phyloP scores from a whole-genome alignment of 2,797 vertebrate genomes.

The Chiroxiphia lanceolata region DNA sequence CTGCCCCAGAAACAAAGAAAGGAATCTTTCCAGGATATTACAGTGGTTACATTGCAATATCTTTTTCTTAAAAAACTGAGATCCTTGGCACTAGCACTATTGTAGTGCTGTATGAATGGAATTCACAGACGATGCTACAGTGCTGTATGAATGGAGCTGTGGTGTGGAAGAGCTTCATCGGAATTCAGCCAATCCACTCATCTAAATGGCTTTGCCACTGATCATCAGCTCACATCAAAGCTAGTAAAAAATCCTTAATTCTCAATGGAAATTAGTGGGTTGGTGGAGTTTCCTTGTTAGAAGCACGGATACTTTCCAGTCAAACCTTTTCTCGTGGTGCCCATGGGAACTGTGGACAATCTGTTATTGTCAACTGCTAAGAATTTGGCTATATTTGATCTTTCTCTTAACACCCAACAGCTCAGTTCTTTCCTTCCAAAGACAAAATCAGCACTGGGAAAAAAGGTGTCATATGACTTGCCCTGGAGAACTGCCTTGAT shows the following conservation, averaged over 20 bases:
- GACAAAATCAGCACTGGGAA: neutral
- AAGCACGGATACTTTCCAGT: neutral
- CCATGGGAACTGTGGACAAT: neutral
- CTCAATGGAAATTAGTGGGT: neutral
- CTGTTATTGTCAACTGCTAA: neutral
- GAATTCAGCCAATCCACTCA: neutral
- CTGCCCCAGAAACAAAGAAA: slow-evolving; percentile 29
- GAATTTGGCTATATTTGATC: neutral
- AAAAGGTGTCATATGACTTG: neutral
- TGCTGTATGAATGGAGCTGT: slow-evolving; percentile 28
- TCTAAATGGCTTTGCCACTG: neutral
- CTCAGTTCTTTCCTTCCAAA: neutral
- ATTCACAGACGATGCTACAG: neutral
- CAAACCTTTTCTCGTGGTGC: neutral
- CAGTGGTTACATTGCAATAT: slow-evolving; percentile 23
- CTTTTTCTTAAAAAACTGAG: neutral
- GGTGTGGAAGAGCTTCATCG: neutral
- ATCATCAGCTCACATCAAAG: slow-evolving; percentile 13
- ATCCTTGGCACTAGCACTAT: neutral
- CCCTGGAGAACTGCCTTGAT: neutral
- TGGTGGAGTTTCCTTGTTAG: neutral
- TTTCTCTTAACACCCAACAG: neutral
- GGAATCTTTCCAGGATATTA: slow-evolving; percentile 24
- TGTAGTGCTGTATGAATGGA: slow-evolving; percentile 4
- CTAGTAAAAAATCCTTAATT: neutral